Percentiles rank a stretch among this genome's conserved stretches.
Evolutionary conservation across 2,797 vertebrate species (phyloP).

Genomic region (Phalloptychus januarius): DNA sequence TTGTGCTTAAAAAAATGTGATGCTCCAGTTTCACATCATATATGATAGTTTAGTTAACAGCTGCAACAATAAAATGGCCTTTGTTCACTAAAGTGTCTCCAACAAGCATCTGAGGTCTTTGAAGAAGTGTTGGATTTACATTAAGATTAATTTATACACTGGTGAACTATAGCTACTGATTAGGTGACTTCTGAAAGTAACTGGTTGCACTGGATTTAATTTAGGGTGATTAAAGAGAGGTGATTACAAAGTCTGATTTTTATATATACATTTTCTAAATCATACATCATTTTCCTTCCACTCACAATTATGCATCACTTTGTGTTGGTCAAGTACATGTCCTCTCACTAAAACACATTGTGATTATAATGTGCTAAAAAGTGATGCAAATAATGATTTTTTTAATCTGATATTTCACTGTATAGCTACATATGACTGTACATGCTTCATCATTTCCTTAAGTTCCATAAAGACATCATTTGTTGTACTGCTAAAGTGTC

Average conservation of each 20-base stretch:
- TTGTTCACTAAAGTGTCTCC: not conserved
- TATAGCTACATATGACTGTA: not conserved
- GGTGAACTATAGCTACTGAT: not conserved
- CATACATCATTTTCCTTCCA: not conserved
- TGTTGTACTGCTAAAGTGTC: not conserved
- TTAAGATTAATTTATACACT: not conserved
- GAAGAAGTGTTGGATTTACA: not conserved
- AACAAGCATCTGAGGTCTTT: not conserved
- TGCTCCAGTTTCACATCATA: not conserved
- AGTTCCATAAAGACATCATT: not conserved
- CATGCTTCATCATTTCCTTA: not conserved
- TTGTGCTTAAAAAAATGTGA: not conserved
- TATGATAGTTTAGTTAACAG: not conserved
- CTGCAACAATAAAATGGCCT: not conserved
- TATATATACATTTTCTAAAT: not conserved
- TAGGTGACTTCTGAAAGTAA: not conserved
- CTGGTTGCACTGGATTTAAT: not conserved
- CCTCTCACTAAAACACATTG: not conserved
- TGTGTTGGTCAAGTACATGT: not conserved
- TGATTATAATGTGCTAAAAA: not conserved
- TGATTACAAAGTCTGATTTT: not conserved
- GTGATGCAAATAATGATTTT: not conserved
- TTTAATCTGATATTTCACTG: not conserved
- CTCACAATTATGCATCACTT: not conserved
- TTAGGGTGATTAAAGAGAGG: not conserved